phyloP scores from a whole-genome alignment of 2,888 invertebrate species.

The Lycia hirtaria region DNA sequence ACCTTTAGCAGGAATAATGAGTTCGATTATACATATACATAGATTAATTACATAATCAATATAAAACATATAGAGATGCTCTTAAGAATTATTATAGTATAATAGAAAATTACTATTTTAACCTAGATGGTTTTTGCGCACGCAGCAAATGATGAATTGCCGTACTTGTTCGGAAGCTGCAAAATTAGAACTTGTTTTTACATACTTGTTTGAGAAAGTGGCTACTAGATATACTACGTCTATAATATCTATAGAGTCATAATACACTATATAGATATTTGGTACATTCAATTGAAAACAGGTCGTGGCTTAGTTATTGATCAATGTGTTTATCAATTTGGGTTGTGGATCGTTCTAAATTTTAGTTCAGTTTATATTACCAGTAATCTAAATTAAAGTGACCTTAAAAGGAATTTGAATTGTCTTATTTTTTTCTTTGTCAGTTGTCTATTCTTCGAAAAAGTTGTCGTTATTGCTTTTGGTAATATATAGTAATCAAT shows the following conservation, averaged over 20 bases:
- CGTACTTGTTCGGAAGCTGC: conserved; percentile 17
- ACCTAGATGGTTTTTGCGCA: background rate
- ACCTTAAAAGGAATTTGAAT: background rate
- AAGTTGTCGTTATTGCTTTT: background rate
- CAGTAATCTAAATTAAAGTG: conserved; percentile 6
- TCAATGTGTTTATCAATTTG: conserved; percentile 14
- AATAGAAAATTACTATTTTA: background rate
- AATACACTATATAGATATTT: conserved; percentile 19
- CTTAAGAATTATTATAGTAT: background rate
- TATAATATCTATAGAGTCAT: conserved; percentile 24
- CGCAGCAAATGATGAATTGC: conserved; percentile 21
- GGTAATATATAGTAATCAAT: background rate
- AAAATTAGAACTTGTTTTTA: conserved; percentile 25
- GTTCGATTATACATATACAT: background rate
- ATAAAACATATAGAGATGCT: background rate
- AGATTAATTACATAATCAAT: background rate
- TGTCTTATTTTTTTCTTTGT: background rate
- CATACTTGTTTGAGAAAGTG: conserved; percentile 43
- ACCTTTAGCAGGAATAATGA: background rate
- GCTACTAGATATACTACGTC: conserved; percentile 19
- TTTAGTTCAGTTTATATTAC: conserved; percentile 10
- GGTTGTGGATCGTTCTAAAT: conserved; percentile 11
- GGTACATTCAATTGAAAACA: conserved; percentile 15
- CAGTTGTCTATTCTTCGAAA: background rate
- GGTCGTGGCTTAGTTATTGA: conserved; percentile 16